Percentiles rank a stretch among this genome's conserved stretches.
Conservation (phyloP, 2,113 vertebrate genomes). For the Rissa tridactyla region DNA sequence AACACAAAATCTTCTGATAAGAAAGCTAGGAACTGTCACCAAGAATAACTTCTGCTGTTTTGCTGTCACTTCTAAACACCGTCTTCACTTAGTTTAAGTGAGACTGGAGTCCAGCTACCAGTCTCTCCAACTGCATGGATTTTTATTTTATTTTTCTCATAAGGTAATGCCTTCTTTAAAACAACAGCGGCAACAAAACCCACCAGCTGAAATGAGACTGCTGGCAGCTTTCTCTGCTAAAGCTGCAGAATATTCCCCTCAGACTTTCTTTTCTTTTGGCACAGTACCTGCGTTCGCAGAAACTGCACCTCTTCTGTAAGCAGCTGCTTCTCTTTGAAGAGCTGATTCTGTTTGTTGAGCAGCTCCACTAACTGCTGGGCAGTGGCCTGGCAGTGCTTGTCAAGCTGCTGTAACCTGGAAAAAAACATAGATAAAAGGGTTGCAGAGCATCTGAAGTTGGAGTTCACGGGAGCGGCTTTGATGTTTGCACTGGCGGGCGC, state of each 20-base stretch:
- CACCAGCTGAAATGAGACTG: background rate
- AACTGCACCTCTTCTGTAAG: slow-evolving; percentile 81
- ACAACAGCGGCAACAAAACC: background rate
- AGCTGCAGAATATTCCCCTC: background rate
- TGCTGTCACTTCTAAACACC: background rate
- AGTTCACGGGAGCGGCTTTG: background rate
- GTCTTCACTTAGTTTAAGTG: background rate
- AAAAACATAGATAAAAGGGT: slow-evolving; percentile 6
- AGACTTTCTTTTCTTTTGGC: background rate
- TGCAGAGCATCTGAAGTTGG: background rate
- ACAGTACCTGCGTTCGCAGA: slow-evolving; percentile 76
- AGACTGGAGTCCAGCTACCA: background rate
- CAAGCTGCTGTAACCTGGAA: slow-evolving; percentile 89
- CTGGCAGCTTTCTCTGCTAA: background rate
- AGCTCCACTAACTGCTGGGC: slow-evolving; percentile 90
- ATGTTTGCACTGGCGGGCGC: background rate
- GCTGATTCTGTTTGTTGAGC: slow-evolving; percentile 88
- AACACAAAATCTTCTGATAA: background rate
- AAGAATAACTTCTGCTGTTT: background rate
- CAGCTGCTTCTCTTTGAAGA: slow-evolving; percentile 84
- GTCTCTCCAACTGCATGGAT: background rate
- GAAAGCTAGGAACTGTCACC: background rate
- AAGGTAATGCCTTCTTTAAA: background rate
- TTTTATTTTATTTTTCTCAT: background rate
- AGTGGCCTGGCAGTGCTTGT: slow-evolving; percentile 87